Conservation (phyloP, 2,797 vertebrate species). For the Amniataba percoides region DNA sequence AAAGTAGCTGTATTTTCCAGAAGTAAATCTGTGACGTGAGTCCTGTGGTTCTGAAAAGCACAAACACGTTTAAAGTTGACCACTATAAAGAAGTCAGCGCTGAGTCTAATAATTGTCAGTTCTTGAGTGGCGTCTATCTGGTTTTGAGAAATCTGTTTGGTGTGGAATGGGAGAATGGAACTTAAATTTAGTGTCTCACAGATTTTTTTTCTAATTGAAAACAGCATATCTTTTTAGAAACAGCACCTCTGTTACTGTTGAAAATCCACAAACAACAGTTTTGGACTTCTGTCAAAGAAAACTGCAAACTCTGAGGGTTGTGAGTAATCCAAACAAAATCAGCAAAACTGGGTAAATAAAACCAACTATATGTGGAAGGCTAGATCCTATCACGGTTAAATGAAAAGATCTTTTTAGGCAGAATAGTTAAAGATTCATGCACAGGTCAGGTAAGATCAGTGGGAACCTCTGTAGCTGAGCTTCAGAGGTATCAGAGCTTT, state of each 20-base stretch:
- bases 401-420: too few relatives aligned
- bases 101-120: neutral
- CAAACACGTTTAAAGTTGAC: neutral
- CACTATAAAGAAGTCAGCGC: neutral
- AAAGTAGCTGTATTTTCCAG: neutral
- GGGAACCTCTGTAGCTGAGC: neutral
- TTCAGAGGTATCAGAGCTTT: neutral
- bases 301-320: too few relatives aligned
- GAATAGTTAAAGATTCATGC: neutral
- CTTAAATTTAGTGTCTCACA: too few relatives aligned
- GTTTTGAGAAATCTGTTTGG: too few relatives aligned
- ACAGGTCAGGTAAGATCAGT: neutral
- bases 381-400: neutral
- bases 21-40: neutral
- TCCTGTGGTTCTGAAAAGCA: neutral
- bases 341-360: too few relatives aligned
- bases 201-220: too few relatives aligned
- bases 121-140: neutral
- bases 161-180: neutral
- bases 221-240: neutral
- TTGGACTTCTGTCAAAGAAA: neutral
- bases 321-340: too few relatives aligned
- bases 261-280: too few relatives aligned
- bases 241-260: neutral
- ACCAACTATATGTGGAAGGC: too few relatives aligned